Base-by-base conservation (phyloP, 1,140 invertebrate genomes). In the Bradynema listronoti region DNA sequence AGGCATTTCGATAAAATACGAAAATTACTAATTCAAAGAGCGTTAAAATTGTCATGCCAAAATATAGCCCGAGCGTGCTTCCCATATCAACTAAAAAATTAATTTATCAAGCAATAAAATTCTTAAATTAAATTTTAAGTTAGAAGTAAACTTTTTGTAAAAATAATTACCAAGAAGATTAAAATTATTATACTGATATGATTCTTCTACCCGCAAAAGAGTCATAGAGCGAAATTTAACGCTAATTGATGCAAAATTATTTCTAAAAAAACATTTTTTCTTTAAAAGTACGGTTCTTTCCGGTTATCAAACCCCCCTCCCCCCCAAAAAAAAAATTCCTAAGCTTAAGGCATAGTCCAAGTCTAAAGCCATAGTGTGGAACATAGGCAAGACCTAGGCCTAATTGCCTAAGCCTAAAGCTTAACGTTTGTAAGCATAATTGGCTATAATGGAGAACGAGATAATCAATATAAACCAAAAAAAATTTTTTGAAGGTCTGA, bases 21-120 rank as follows among this genome's bases (percentile, higher is more conserved):
- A 55, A 55, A n/a, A 55, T 55, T 5, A 46, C 50, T 45, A 55
- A 55, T 25, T 55, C 52, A n/a, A 55, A 55, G 22, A 55, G n/a
- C 32, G 52, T 55, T 30, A 55, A 45, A 19, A 55, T 46, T 19
- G 52, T 55, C 52, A 55, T 55, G 2, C 52, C 52, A 55, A 55
- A 55, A 45, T 55, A 55, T 16, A 55, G 52, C 41, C 52, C 52
- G 2, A 55, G 25, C 32, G 52, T 55, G 50, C 52, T 55, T 43
- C 52, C 52, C 33, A 55, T n/a, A 53, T 55, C 33, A 2, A 55
- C 52, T 55, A 16, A 50, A 55, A n/a, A n/a, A n/a, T n/a, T n/a
- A n/a, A n/a, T n/a, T n/a, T n/a, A n/a, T n/a, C n/a, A n/a, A n/a
- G n/a, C n/a, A n/a, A n/a, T n/a, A n/a, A n/a, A 51, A 4, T 4